Evolutionary conservation across 2,888 invertebrate genomes (phyloP).

Genomic region (Sinhomidia bicolor): DNA sequence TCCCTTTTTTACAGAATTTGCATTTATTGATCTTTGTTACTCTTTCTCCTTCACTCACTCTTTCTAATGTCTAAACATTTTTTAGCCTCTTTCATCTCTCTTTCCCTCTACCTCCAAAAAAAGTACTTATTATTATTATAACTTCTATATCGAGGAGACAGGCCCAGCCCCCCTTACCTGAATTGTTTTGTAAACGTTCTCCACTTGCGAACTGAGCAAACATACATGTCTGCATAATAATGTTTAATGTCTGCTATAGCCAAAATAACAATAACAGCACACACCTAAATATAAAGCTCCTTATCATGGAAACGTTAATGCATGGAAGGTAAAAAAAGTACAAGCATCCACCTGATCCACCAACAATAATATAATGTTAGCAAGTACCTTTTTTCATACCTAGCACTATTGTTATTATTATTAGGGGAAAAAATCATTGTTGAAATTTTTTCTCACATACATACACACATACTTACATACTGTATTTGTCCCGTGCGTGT

Average conservation of each 20-base stretch:
- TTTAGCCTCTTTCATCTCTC: constrained; percentile 55
- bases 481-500: too few species aligned
- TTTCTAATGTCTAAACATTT: background rate
- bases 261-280: background rate
- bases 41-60: constrained; percentile 35
- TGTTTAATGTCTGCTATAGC: background rate
- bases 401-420: too few species aligned
- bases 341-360: too few species aligned
- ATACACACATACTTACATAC: too few species aligned
- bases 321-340: too few species aligned
- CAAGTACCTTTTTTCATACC: too few species aligned
- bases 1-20: constrained; percentile 66
- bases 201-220: constrained; percentile 8
- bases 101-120: background rate
- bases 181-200: constrained; percentile 9
- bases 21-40: constrained; percentile 72
- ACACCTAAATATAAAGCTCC: too few species aligned
- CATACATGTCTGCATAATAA: background rate
- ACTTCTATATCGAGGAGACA: constrained; percentile 21
- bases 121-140: constrained; percentile 50
- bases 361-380: too few species aligned
- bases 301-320: too few species aligned
- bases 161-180: constrained; percentile 50
- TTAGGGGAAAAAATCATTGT: too few species aligned
- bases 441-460: too few species aligned